Conservation (phyloP, 2,888 invertebrate genomes). For the Globia sparganii region DNA sequence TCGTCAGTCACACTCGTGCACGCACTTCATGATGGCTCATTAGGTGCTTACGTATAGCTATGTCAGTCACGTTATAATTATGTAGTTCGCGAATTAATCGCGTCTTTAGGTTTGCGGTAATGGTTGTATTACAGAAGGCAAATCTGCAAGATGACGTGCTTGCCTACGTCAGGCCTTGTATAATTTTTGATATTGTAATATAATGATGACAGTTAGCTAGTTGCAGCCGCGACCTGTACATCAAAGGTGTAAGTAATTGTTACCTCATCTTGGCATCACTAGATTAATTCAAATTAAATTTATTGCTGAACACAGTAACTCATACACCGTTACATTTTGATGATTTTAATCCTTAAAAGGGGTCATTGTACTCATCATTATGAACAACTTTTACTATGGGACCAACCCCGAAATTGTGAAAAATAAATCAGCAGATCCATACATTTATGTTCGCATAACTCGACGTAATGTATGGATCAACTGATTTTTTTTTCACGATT, state of each 20-base stretch:
- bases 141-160: background rate
- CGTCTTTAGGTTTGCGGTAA: background rate
- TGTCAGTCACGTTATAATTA: background rate
- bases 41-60: constrained; percentile 18
- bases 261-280: background rate
- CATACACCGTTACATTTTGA: no score
- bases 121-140: background rate
- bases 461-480: no score
- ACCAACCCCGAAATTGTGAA: no score
- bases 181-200: background rate
- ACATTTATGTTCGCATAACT: no score
- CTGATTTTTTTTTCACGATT: no score
- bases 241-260: background rate
- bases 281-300: background rate
- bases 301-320: background rate
- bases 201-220: background rate
- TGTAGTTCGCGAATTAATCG: background rate
- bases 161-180: background rate
- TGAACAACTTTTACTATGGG: no score
- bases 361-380: no score
- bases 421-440: no score
- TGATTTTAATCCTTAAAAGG: no score
- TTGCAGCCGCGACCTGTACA: background rate
- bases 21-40: constrained; percentile 43
- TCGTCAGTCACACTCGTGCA: constrained; percentile 45